phyloP scores from a whole-genome alignment of 1,140 invertebrate species.

The Dendrolimus kikuchii region DNA sequence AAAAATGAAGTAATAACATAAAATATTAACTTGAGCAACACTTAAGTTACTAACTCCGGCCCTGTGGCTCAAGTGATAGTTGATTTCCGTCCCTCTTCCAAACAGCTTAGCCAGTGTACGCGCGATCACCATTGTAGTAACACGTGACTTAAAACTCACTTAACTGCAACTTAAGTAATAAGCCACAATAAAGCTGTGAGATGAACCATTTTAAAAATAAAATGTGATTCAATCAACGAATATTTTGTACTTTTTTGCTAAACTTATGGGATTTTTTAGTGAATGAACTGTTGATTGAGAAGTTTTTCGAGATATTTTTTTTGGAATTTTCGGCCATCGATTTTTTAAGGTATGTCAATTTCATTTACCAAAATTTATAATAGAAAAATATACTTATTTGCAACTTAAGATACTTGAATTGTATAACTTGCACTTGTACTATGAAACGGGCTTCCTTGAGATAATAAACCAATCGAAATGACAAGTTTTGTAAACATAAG shows the following conservation, averaged over 20 bases:
- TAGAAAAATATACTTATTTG: neutral
- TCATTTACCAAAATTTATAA: slow-evolving; percentile 5
- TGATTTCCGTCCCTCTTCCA: slow-evolving; percentile 10
- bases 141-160: slow-evolving; percentile 12
- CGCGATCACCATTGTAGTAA: slow-evolving; percentile 9
- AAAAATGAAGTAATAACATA: neutral
- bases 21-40: neutral
- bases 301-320: slow-evolving; percentile 13
- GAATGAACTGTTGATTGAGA: slow-evolving; percentile 21
- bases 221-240: slow-evolving; percentile 60
- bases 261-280: slow-evolving; percentile 27
- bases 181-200: slow-evolving; percentile 2
- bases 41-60: slow-evolving; percentile 5
- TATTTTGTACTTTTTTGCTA: slow-evolving; percentile 17
- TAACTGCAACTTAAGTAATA: slow-evolving; percentile 20
- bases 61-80: slow-evolving; percentile 14
- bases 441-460: no score
- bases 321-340: slow-evolving; percentile 23
- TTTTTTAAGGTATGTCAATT: slow-evolving; percentile 22
- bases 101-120: slow-evolving; percentile 8
- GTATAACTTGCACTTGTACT: no score
- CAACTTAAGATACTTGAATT: no score
- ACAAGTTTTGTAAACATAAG: no score
- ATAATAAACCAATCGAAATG: no score
- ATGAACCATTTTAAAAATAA: slow-evolving; percentile 63